Conservation (phyloP, 2,888 invertebrate species). For the Eilema griseolum region DNA sequence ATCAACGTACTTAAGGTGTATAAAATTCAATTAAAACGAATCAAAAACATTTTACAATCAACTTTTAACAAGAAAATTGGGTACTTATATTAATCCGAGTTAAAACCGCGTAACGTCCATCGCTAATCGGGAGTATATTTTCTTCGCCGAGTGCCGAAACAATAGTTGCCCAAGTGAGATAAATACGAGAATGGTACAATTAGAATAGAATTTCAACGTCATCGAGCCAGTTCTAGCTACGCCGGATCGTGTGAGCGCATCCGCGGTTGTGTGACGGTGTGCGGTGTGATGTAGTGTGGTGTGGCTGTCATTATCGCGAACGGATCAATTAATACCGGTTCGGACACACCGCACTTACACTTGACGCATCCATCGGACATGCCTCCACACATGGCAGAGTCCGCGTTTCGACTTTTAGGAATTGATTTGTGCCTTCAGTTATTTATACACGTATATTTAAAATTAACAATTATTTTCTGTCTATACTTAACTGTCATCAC, state of each 20-base stretch:
- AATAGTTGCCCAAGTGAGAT: neutral
- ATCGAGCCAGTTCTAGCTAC: neutral
- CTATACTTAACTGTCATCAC: no score
- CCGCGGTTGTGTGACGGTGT: neutral
- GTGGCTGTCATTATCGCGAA: slow-evolving; percentile 26
- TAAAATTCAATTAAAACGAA: no score
- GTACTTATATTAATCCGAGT: neutral
- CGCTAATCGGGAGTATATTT: neutral
- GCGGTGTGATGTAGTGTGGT: neutral
- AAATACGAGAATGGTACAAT: no score
- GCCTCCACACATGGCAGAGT: neutral
- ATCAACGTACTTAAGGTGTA: no score
- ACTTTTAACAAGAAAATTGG: neutral
- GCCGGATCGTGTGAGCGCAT: slow-evolving; percentile 8
- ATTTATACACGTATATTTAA: no score
- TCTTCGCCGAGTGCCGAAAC: neutral
- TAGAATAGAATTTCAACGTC: neutral
- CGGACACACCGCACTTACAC: slow-evolving; percentile 9
- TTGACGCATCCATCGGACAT: slow-evolving; percentile 5
- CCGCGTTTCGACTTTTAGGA: neutral
- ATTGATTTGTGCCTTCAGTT: neutral
- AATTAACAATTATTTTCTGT: no score
- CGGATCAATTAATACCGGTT: slow-evolving; percentile 30
- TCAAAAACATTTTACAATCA: no score
- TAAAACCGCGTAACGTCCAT: neutral